A percentile compares a stretch with the other conserved stretches of the same genome.
phyloP scores from a whole-genome alignment of 2,113 vertebrate species.

The Pelusios castaneus region DNA sequence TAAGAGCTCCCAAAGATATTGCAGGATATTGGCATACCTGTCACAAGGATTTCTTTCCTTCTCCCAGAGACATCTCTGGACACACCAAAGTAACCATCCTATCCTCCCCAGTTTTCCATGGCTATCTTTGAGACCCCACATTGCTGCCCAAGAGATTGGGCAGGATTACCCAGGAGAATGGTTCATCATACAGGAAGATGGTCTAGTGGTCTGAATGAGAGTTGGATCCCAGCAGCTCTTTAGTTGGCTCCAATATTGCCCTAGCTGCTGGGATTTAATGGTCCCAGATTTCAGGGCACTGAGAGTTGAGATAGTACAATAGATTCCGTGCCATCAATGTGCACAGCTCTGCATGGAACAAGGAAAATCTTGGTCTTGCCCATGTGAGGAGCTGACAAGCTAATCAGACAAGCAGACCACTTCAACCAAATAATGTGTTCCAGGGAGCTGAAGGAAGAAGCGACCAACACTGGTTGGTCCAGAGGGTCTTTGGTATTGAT shows the following conservation, averaged over 20 bases:
- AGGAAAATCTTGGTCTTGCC: no score
- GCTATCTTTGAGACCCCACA: accelerated
- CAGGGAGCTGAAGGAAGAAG: no score
- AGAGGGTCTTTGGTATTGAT: no score
- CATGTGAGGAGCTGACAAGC: no score
- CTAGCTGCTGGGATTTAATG: not conserved
- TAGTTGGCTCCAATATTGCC: not conserved
- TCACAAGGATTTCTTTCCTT: not conserved
- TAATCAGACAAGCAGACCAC: no score
- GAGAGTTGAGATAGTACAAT: not conserved
- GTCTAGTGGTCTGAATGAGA: no score
- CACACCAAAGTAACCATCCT: not conserved
- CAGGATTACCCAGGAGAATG: not conserved
- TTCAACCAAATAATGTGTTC: no score
- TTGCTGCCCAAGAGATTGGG: not conserved
- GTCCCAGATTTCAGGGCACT: not conserved
- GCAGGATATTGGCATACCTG: not conserved
- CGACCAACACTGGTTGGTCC: no score
- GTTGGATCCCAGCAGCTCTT: no score
- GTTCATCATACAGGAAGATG: not conserved
- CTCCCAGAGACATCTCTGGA: not conserved
- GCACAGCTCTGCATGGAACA: no score
- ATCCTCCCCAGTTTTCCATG: not conserved
- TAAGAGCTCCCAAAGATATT: not conserved
- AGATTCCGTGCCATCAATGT: no score